These are phyloP conservation scores for Stenoptilia bipunctidactyla DNA, from an alignment of 2,888 invertebrate genomes.

Conservation along the genomic window DNA sequence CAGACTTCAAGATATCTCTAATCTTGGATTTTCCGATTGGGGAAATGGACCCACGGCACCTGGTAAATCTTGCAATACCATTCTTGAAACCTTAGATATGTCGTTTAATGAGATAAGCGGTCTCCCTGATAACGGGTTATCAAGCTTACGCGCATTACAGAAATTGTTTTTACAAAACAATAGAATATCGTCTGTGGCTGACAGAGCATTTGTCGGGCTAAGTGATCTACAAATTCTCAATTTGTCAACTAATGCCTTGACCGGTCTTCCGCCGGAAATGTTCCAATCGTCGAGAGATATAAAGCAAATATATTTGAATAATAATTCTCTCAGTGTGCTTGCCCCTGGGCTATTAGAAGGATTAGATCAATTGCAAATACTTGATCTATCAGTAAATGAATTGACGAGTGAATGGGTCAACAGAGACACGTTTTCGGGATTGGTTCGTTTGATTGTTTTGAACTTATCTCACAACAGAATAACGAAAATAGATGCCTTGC, in stretches of 20 bases:
- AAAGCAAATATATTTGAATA: slow-evolving; percentile 79
- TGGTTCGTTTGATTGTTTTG: slow-evolving; percentile 79
- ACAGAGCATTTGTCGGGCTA: slow-evolving; percentile 80
- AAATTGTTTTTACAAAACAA: slow-evolving; percentile 82
- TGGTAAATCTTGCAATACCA: slow-evolving; percentile 78
- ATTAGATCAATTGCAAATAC: slow-evolving; percentile 78
- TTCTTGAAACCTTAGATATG: slow-evolving; percentile 78
- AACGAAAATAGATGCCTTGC: slow-evolving; percentile 76
- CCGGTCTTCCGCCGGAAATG: slow-evolving; percentile 82
- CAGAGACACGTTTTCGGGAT: slow-evolving; percentile 80
- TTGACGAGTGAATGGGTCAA: slow-evolving; percentile 84
- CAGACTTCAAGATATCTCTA: slow-evolving; percentile 82
- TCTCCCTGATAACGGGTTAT: slow-evolving; percentile 79
- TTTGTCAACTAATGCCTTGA: slow-evolving; percentile 83
- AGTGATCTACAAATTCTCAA: slow-evolving; percentile 78
- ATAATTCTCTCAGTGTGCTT: slow-evolving; percentile 81
- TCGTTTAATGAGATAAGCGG: slow-evolving; percentile 80
- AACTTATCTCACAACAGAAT: slow-evolving; percentile 82
- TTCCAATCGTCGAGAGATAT: slow-evolving; percentile 81
- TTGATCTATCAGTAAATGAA: slow-evolving; percentile 81
- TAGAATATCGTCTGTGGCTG: slow-evolving; percentile 78
- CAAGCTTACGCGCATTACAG: slow-evolving; percentile 77
- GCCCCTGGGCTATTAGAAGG: slow-evolving; percentile 82
- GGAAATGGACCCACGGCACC: slow-evolving; percentile 76
- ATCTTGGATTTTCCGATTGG: slow-evolving; percentile 82